Evolutionary conservation across 2,888 invertebrate genomes (phyloP).

Genomic region (Margaritifera margaritifera): DNA sequence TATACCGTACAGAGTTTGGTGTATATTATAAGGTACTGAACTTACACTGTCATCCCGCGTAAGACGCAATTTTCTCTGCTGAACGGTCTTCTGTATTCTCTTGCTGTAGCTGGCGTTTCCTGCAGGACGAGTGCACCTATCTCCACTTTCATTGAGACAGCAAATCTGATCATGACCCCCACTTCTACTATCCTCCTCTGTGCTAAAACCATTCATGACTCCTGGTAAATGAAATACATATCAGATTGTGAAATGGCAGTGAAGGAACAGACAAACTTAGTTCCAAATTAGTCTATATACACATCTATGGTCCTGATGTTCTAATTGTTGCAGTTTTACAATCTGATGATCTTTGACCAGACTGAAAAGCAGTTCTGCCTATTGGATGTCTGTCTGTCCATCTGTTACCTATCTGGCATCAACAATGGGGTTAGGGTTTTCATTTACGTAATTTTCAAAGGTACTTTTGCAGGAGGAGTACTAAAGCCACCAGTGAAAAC

Average conservation of each 20-base stretch:
- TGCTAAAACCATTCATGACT: conserved; percentile 61
- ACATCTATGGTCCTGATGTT: no score
- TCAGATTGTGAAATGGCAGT: neutral
- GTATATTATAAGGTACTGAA: conserved; percentile 24
- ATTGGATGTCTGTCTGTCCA: no score
- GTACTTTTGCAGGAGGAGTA: no score
- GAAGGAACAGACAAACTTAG: neutral
- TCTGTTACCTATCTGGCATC: no score
- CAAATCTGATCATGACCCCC: conserved; percentile 76
- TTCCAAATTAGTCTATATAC: neutral
- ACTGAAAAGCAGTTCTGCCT: no score
- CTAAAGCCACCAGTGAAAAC: no score
- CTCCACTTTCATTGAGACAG: conserved; percentile 88
- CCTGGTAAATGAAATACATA: neutral
- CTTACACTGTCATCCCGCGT: conserved; percentile 86
- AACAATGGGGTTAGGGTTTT: no score
- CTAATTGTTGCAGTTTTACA: no score
- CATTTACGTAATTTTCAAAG: no score
- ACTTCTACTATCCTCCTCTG: conserved; percentile 57
- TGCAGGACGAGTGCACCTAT: conserved; percentile 88
- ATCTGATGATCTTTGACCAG: no score
- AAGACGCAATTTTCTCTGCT: conserved; percentile 90
- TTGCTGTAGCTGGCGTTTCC: conserved; percentile 98
- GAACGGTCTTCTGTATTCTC: conserved; percentile 95
- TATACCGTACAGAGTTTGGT: no score